phyloP scores from a whole-genome alignment of 2,113 vertebrate genomes.

The Dromiciops gliroides region DNA sequence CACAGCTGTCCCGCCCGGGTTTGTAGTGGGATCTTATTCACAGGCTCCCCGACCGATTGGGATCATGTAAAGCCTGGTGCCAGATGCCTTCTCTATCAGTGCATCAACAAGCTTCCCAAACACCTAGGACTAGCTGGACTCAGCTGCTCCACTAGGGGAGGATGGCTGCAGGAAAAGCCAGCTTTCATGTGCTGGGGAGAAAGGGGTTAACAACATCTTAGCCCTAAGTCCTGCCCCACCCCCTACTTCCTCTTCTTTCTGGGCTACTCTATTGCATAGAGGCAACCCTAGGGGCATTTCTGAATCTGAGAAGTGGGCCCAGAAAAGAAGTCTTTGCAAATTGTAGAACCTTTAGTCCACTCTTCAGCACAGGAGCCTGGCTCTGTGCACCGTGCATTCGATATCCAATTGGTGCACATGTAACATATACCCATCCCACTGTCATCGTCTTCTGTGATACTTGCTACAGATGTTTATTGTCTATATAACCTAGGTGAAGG shows the following conservation, averaged over 20 bases:
- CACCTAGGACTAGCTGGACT: not conserved
- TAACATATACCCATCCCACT: not conserved
- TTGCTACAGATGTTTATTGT: not conserved
- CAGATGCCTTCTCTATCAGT: constrained; percentile 77
- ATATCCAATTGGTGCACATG: not conserved
- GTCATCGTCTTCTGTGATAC: not conserved
- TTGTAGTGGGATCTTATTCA: not conserved
- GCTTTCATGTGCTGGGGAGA: not conserved
- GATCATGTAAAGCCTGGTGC: constrained; percentile 69
- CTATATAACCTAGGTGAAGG: not conserved
- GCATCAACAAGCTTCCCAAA: constrained; percentile 60
- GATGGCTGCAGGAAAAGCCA: not conserved
- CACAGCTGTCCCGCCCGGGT: not conserved
- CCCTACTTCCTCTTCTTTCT: not conserved
- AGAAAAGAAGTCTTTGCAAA: not conserved
- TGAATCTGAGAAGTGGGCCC: not conserved
- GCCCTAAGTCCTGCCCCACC: not conserved
- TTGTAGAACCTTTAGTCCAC: not conserved
- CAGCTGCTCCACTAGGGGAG: not conserved
- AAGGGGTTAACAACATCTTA: not conserved
- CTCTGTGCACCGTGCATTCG: not conserved
- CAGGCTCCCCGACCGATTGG: constrained; percentile 19
- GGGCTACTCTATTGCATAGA: not conserved
- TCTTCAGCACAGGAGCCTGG: not conserved
- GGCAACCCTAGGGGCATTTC: not conserved